Evolutionary conservation across 1,140 invertebrate genomes (phyloP), one percentile per base, ranked within the genome.

Genomic region (Drosophila sturtevanti): DNA sequence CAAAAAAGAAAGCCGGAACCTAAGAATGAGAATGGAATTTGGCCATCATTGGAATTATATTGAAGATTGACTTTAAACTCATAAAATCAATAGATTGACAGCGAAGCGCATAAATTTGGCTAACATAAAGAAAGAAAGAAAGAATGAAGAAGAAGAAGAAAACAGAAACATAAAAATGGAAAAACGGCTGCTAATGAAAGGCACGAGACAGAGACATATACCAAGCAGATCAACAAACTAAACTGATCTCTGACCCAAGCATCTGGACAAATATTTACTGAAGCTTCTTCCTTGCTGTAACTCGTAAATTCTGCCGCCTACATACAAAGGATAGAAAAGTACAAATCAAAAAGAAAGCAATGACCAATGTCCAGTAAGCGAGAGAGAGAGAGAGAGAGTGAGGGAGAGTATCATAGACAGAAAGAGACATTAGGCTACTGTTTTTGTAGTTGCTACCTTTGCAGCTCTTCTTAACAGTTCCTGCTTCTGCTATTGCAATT

Each of bases 331-430:
- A 44, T 31, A 16, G 38, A 60, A 55, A 72, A 78, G 56, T 81
- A 78, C 71, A 77, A 87, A 73, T 86, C 82, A 79, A 89, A 87
- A 79, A 82, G 82, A 86, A 86, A 86, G 82, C 82, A 86, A 86
- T 86, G 84, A 86, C 82, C 82, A 66, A 37, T 64, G 31, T 7
- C 22, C 59, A 35, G 12, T 11, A 41, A 58, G 35, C 44, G 18
- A 14, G 18, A 27, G 34, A 14, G 31, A 18, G 27, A 24, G 56
- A 68, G 70, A 62, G 54, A 35, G 37, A 37, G 27, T 3, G 24
- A 56, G 21, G 1, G n/a, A 18, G 22, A 31, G 41, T n/a, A n/a
- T n/a, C n/a, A 18, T 3, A 55, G 81, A 31, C 6, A 55, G 81
- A 85, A 65, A 75, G 74, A 86, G 82, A 87, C 81, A 86, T 86